Base-by-base conservation (phyloP, 2,113 vertebrate genomes). In the Callipepla californica region DNA sequence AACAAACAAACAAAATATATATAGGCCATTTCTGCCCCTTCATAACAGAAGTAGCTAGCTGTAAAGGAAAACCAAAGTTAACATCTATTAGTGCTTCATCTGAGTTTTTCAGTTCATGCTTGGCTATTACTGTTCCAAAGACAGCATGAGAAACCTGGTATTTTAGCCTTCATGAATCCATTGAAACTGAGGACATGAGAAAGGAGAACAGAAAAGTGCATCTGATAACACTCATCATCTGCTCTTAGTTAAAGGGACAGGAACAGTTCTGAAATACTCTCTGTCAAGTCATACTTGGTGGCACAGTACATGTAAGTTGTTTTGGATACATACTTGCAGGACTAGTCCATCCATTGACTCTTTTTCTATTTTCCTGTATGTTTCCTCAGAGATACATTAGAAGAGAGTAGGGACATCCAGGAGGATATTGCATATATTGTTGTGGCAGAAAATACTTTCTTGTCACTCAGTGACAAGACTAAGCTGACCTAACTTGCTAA, bases 401-500 rank as follows among this genome's bases (percentile, higher is more conserved):
- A 59, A 44, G 59, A 62, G 17, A 32, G 22, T 70, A 67, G 68
- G 30, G 72, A 61, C 40, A 51, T 59, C 85, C 50, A 67, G 47
- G 68, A 80, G 30, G 22, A 61, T 76, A 5, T 17, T n/a, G 57
- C 38, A 15, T 75, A 1, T 63, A 57, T 47, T 85, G 15, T n/a
- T 80, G 73, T 85, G 76, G 48, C 34, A 78, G 36, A 63, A 34
- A 53, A 74, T 55, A 44, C 44, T 80, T 87, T 75, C 55, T 75
- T 45, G 53, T 87, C 44, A 28, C 42, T 89, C 50, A 21, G 23
- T 65, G 79, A 40, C 36, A 91, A 83, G 51, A 16, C 17, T 57
- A 70, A 80, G 68, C 77, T 90, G 68, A 68, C 59, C 34, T 74
- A 70, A 69, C 85, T 83, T 85, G 82, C 62, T 63, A 21, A 93